These are phyloP conservation scores for Odontesthes bonariensis DNA, from an alignment of 2,113 vertebrate genomes.

Conservation along the genomic window DNA sequence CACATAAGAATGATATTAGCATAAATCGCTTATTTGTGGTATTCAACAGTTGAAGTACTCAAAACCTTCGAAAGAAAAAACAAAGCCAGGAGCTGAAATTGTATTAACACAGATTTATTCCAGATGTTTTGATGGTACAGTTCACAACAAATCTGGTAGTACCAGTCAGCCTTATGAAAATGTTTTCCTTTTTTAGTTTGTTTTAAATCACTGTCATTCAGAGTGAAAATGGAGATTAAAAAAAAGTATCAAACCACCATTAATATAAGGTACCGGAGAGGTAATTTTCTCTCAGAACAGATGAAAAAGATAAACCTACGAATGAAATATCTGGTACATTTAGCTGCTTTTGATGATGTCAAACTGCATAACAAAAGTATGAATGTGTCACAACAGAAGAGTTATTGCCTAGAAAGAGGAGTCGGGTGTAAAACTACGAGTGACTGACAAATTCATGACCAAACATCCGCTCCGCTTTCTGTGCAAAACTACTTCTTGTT, in stretches of 20 bases:
- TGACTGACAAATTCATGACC: background rate
- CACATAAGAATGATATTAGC: too few species aligned
- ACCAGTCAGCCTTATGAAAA: slow-evolving; percentile 52
- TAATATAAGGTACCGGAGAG: slow-evolving; percentile 23
- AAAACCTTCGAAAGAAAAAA: background rate
- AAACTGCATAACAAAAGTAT: slow-evolving; percentile 35
- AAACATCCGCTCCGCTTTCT: background rate
- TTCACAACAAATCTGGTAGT: slow-evolving; percentile 61
- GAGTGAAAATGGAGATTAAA: slow-evolving; percentile 49
- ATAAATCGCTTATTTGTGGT: too few species aligned
- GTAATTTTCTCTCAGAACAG: slow-evolving; percentile 51
- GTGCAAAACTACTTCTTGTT: background rate
- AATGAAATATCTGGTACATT: slow-evolving; percentile 6
- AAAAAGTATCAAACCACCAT: slow-evolving; percentile 49
- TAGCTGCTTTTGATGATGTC: slow-evolving; percentile 47
- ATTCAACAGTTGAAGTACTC: background rate
- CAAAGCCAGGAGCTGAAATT: background rate
- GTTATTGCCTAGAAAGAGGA: background rate
- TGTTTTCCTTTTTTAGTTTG: too few species aligned
- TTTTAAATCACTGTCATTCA: slow-evolving; percentile 4
- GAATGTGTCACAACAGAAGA: slow-evolving; percentile 26
- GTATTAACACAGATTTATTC: slow-evolving; percentile 72
- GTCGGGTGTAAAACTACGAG: background rate
- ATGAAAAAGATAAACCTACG: slow-evolving; percentile 17
- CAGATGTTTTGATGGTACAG: slow-evolving; percentile 49